These are phyloP conservation scores for Cylas formicarius DNA, from an alignment of 1,140 invertebrate species.

Conservation along the genomic window DNA sequence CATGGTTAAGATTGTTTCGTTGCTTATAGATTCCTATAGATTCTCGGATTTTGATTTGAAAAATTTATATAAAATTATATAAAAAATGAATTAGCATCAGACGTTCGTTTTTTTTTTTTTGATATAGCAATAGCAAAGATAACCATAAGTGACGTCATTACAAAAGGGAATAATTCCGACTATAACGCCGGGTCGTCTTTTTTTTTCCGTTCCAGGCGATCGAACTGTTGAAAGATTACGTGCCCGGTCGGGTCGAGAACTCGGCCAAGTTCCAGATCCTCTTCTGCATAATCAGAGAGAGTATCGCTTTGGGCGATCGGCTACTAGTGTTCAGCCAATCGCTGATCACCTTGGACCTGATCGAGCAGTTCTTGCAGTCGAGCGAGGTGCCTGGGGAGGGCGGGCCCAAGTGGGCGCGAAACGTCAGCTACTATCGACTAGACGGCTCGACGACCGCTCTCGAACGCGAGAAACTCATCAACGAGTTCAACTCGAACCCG, in stretches of 20 bases:
- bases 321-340: constrained; percentile 96
- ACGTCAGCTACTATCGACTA: constrained; percentile 84
- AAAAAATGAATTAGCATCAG: too few relatives aligned
- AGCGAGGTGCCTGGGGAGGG: constrained; percentile 68
- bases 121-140: too few relatives aligned
- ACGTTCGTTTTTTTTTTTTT: too few relatives aligned
- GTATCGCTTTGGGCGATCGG: constrained; percentile 79
- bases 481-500: constrained; percentile 92
- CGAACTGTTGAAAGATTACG: constrained; percentile 79
- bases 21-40: too few relatives aligned
- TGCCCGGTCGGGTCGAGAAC: constrained; percentile 83
- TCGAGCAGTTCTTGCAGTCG: constrained; percentile 88
- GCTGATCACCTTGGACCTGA: constrained; percentile 90
- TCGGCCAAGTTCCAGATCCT: constrained; percentile 94
- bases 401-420: constrained; percentile 76
- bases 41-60: too few relatives aligned
- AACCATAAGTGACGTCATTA: too few relatives aligned
- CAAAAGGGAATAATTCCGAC: constrained; percentile 6
- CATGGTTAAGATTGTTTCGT: too few relatives aligned
- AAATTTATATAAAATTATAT: too few relatives aligned
- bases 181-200: constrained; percentile 4
- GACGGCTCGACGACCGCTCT: constrained; percentile 92
- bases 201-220: constrained; percentile 56
- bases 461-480: constrained; percentile 93
- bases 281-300: constrained; percentile 88